These are phyloP conservation scores for Chauna torquata DNA, from an alignment of 2,113 vertebrate species.

Conservation along the genomic window DNA sequence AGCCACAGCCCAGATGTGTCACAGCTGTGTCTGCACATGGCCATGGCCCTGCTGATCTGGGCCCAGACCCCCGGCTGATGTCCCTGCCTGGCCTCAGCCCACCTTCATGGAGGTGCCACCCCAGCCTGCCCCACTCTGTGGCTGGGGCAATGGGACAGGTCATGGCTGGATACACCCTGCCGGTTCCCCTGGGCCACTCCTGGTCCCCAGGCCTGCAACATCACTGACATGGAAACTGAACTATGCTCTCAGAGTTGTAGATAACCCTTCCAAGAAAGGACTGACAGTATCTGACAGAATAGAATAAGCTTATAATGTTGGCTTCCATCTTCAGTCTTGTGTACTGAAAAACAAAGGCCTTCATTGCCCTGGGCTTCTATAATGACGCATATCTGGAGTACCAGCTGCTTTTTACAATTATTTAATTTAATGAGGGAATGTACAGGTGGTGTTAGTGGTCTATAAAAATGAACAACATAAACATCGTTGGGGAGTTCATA, in stretches of 20 bases:
- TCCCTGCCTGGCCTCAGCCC: neutral
- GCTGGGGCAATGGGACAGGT: neutral
- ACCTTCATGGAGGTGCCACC: neutral
- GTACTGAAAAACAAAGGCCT: neutral
- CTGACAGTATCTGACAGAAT: neutral
- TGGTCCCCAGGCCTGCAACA: neutral
- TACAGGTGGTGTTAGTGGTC: neutral
- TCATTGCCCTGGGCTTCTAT: neutral
- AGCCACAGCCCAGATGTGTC: neutral
- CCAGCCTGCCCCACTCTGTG: neutral
- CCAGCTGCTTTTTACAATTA: neutral
- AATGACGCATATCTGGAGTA: neutral
- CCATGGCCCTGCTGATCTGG: neutral
- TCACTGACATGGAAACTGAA: neutral
- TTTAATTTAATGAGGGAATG: neutral
- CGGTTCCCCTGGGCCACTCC: accelerated
- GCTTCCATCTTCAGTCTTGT: neutral
- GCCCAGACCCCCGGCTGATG: accelerated
- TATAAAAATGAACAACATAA: neutral
- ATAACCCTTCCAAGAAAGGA: neutral
- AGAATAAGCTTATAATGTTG: neutral
- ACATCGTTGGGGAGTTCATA: neutral
- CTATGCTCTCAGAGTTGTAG: neutral
- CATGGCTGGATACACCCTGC: neutral
- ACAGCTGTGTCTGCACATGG: accelerated